Conservation (phyloP, 2,888 invertebrate species). For the Schizotus pectinicornis region DNA sequence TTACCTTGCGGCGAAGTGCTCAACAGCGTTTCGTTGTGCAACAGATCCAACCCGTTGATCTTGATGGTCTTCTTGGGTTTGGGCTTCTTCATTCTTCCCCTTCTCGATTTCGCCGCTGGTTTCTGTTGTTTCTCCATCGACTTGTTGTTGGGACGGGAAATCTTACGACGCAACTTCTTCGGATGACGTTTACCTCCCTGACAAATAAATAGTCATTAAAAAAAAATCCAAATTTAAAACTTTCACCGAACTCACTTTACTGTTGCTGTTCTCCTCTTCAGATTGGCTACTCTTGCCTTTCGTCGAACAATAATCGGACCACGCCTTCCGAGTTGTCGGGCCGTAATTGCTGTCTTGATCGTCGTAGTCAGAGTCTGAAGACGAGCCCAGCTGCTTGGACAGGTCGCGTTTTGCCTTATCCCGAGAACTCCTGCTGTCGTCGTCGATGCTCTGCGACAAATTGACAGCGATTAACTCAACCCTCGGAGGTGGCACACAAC, state of each 20-base stretch:
- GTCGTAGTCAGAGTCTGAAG: conserved; percentile 55
- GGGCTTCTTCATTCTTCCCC: conserved; percentile 67
- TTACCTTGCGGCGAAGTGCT: conserved; percentile 80
- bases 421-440: conserved; percentile 42
- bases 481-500: too few relatives aligned
- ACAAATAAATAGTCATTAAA: neutral
- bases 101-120: conserved; percentile 58
- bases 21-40: conserved; percentile 87
- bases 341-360: conserved; percentile 62
- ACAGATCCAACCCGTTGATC: conserved; percentile 85
- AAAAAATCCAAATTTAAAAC: conserved; percentile 1
- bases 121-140: conserved; percentile 45
- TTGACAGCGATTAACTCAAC: conserved; percentile 6
- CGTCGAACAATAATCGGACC: conserved; percentile 75
- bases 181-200: conserved; percentile 52
- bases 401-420: conserved; percentile 60
- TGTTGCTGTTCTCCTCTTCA: conserved; percentile 62
- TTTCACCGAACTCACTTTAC: conserved; percentile 39
- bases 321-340: conserved; percentile 75
- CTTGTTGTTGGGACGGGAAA: conserved; percentile 59
- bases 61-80: conserved; percentile 72
- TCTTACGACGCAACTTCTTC: conserved; percentile 59
- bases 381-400: conserved; percentile 60
- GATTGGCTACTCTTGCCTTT: conserved; percentile 68
- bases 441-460: conserved; percentile 46